phyloP scores from a whole-genome alignment of 2,113 vertebrate genomes.

The Rhinichthys klamathensis region DNA sequence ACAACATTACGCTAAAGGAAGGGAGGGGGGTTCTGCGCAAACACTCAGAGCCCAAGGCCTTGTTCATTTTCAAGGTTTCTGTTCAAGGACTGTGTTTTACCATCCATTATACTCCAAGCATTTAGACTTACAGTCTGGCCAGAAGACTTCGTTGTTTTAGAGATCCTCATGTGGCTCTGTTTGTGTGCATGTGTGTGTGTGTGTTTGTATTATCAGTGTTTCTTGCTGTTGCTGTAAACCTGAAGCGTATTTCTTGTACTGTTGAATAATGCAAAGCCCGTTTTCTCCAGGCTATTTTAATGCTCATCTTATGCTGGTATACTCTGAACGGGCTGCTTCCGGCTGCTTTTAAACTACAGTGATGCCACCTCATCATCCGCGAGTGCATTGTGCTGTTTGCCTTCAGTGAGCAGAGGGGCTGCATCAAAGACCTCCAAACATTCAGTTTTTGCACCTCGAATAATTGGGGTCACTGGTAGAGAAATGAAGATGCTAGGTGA shows the following conservation, averaged over 20 bases:
- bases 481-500: constrained; percentile 4
- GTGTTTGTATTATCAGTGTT: neutral
- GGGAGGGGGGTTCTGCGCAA: neutral
- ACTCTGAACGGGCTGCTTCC: neutral
- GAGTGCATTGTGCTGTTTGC: constrained; percentile 24
- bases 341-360: constrained; percentile 35
- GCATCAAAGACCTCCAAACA: constrained; percentile 20
- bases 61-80: constrained; percentile 35
- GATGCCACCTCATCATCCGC: constrained; percentile 27
- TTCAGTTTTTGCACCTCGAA: constrained; percentile 5
- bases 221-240: constrained; percentile 32
- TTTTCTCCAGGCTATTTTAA: constrained; percentile 33
- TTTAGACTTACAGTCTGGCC: constrained; percentile 22
- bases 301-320: constrained; percentile 22
- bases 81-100: constrained; percentile 20
- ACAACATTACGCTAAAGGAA: constrained; percentile 17
- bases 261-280: constrained; percentile 48
- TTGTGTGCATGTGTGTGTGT: constrained; percentile 19
- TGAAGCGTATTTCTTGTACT: constrained; percentile 47
- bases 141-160: constrained; percentile 31
- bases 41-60: constrained; percentile 13
- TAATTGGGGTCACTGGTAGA: constrained; percentile 17
- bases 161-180: constrained; percentile 8
- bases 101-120: constrained; percentile 9
- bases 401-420: constrained; percentile 26